Evolutionary conservation across 2,888 invertebrate genomes (phyloP).

Genomic region (Sympetrum striolatum): DNA sequence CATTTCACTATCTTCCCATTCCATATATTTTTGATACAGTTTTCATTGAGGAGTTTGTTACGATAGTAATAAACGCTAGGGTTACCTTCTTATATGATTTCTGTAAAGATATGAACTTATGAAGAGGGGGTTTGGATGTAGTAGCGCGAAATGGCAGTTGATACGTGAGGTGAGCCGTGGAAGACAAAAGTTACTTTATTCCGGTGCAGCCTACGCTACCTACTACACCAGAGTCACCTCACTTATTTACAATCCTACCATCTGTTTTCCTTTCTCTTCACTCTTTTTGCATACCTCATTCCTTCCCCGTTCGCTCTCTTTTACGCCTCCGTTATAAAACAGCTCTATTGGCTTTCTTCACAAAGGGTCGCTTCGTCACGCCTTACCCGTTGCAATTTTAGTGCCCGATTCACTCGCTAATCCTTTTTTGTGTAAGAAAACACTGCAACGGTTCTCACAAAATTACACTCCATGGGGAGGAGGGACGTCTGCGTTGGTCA

Average conservation of each 20-base stretch:
- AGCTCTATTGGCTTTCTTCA: not conserved
- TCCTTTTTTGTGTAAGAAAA: not conserved
- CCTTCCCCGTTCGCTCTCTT: not conserved
- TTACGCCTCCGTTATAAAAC: not conserved
- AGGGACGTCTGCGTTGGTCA: not conserved
- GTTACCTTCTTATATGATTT: no score
- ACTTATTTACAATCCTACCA: not conserved
- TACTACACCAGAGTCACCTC: no score
- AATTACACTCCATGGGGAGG: not conserved
- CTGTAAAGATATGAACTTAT: no score
- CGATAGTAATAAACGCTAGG: no score
- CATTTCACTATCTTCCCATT: no score
- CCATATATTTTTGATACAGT: no score
- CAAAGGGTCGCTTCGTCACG: not conserved
- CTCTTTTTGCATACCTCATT: not conserved
- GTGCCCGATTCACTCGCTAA: not conserved
- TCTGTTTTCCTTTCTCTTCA: not conserved
- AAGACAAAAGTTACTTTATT: no score
- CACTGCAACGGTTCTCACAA: not conserved
- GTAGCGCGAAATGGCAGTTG: no score
- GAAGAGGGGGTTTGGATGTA: no score
- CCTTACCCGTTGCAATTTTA: not conserved
- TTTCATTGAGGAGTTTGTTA: no score
- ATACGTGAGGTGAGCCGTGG: no score
- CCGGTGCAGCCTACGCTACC: no score